phyloP scores from a whole-genome alignment of 1,140 invertebrate species.

The Lepidurus arcticus region DNA sequence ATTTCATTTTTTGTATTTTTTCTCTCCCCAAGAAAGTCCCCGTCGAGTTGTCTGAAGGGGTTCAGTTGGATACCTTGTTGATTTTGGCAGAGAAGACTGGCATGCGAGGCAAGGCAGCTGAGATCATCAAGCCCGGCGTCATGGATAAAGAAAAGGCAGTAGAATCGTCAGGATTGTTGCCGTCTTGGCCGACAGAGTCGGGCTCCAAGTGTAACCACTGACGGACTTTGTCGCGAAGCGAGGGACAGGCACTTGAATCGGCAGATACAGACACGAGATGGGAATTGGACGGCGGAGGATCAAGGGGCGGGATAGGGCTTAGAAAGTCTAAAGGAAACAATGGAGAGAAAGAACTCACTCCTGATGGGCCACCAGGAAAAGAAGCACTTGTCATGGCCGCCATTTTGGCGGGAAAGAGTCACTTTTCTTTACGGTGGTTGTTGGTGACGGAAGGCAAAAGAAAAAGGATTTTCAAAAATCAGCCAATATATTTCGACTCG shows the following conservation, averaged over 20 bases:
- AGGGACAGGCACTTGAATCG: not conserved
- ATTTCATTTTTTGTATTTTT: not conserved
- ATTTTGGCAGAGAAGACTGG: constrained; percentile 13
- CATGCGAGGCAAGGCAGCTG: constrained; percentile 2
- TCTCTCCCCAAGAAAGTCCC: not conserved
- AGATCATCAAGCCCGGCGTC: constrained; percentile 11
- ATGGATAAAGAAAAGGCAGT: constrained; percentile 13
- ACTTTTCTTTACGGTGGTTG: no score
- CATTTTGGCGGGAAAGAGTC: not conserved
- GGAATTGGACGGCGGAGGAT: not conserved
- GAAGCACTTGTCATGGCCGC: not conserved
- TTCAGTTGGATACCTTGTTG: constrained; percentile 14
- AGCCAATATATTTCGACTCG: not conserved
- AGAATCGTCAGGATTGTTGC: not conserved
- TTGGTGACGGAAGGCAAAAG: no score
- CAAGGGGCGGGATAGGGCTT: not conserved
- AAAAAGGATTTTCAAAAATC: no score
- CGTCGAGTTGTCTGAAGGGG: not conserved
- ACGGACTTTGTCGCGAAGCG: not conserved
- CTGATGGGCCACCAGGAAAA: not conserved
- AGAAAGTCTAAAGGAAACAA: constrained; percentile 2
- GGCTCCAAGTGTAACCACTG: not conserved
- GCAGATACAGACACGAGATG: not conserved
- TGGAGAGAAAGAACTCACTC: not conserved
- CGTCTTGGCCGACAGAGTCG: not conserved